Evolutionary conservation across 2,888 invertebrate genomes (phyloP).

Genomic region (Prionchulus punctatus): DNA sequence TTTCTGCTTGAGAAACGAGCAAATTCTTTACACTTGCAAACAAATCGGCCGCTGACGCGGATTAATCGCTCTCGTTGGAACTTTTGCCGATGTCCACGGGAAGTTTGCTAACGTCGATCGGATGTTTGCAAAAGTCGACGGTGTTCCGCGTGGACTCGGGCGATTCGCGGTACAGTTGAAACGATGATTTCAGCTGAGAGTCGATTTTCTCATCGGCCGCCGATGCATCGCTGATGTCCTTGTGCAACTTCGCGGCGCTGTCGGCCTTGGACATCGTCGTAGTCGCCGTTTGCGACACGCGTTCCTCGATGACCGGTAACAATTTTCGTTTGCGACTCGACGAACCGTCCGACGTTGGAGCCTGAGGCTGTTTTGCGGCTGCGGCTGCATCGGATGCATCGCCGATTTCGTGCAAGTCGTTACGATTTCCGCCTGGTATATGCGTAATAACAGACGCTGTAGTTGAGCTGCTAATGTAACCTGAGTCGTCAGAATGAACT

Average conservation of each 20-base stretch:
- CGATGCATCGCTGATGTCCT: background rate
- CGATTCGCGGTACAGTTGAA: background rate
- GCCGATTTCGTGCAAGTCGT: background rate
- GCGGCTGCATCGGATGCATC: background rate
- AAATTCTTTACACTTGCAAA: no score
- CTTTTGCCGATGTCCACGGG: no score
- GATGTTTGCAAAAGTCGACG: background rate
- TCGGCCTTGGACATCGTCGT: background rate
- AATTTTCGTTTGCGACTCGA: constrained; percentile 9
- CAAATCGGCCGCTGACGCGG: no score
- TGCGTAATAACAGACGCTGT: background rate
- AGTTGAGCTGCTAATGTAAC: constrained; percentile 4
- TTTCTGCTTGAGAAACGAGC: no score
- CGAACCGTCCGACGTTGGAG: background rate
- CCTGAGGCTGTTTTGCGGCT: background rate
- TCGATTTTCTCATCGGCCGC: background rate
- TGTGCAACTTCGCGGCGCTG: background rate
- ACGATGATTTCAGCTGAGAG: background rate
- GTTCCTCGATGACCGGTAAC: constrained; percentile 10
- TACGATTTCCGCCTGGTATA: background rate
- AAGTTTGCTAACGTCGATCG: background rate
- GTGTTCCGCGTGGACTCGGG: background rate
- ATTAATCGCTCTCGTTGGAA: no score
- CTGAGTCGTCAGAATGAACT: constrained; percentile 17
- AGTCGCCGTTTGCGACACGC: background rate